Base-by-base conservation (phyloP, 2,113 vertebrate genomes). In the Aldabrachelys gigantea region DNA sequence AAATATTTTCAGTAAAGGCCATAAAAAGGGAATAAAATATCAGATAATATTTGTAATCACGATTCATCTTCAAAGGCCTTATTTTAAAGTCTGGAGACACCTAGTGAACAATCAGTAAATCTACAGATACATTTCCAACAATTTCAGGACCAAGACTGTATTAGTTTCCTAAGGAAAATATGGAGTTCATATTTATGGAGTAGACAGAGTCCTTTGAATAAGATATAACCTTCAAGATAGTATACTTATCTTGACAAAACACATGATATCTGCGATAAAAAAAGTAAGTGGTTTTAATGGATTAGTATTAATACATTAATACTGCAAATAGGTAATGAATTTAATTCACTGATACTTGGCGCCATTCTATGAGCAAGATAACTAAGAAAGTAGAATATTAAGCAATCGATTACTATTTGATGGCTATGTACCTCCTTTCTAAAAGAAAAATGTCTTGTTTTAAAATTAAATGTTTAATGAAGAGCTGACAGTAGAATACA, bases 81-180 rank as follows among this genome's bases (percentile, higher is more conserved):
- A 8, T 2, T 75, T 75, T 57, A 87, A 95, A 98, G 94, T 93
- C 93, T 19, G 97, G 98, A 97, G 98, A 97, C 98, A 98, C 93
- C 98, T 98, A 96, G 97, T 97, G 98, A 97, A 93, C 35, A 88
- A 90, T 84, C 75, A 89, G 62, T 41, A 91, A 95, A 94, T 91
- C 81, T 96, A 96, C 96, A 96, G 47, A 83, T 19, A 78, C 5
- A 41, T 59, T 49, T 7, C 57, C 19, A 10, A n/a, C 59, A 41
- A 79, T 47, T 82, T 65, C n/a, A 88, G 78, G 72, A 54, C 53
- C 88, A 84, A 65, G 90, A 49, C 25, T 50, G 22, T 8, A 85
- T 84, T 79, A 80, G 50, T 53, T 87, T 89, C 50, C 21, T 79
- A 65, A 3, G 5, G 56, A 53, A 14, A 29, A 65, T 0, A 9